Evolutionary conservation across 2,113 vertebrate genomes (phyloP).

Genomic region (Lophotis ruficrista): DNA sequence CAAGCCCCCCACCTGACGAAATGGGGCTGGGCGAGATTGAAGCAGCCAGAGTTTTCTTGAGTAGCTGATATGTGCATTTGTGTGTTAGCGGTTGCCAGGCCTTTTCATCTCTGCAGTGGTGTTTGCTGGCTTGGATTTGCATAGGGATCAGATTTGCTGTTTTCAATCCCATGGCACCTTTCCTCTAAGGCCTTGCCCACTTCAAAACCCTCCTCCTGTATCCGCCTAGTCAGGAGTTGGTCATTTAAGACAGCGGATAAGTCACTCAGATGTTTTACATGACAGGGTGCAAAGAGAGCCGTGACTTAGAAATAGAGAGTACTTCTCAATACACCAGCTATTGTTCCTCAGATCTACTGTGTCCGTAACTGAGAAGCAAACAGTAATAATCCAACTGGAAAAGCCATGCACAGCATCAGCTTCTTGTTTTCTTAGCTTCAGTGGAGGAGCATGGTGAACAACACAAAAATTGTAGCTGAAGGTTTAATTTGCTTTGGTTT

Average conservation of each 20-base stretch:
- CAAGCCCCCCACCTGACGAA: background rate
- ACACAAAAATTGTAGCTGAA: background rate
- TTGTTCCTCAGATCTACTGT: background rate
- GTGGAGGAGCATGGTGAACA: background rate
- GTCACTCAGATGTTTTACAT: background rate
- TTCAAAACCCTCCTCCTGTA: background rate
- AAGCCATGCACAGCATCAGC: background rate
- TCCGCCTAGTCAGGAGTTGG: background rate
- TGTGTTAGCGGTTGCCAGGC: background rate
- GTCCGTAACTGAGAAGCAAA: background rate
- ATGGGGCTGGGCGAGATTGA: rapidly evolving
- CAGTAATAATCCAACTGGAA: background rate
- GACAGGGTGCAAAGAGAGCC: background rate
- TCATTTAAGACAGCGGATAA: background rate
- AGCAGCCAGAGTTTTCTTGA: background rate
- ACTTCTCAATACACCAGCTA: background rate
- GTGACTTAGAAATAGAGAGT: background rate
- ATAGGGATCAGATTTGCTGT: background rate
- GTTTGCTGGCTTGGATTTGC: background rate
- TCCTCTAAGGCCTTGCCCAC: background rate
- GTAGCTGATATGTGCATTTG: rapidly evolving
- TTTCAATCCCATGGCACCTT: background rate
- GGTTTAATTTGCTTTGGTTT: background rate
- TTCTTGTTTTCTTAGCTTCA: background rate
- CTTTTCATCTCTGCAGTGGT: rapidly evolving